These are phyloP conservation scores for Spodoptera littoralis DNA, from an alignment of 2,888 invertebrate genomes.

Conservation along the genomic window DNA sequence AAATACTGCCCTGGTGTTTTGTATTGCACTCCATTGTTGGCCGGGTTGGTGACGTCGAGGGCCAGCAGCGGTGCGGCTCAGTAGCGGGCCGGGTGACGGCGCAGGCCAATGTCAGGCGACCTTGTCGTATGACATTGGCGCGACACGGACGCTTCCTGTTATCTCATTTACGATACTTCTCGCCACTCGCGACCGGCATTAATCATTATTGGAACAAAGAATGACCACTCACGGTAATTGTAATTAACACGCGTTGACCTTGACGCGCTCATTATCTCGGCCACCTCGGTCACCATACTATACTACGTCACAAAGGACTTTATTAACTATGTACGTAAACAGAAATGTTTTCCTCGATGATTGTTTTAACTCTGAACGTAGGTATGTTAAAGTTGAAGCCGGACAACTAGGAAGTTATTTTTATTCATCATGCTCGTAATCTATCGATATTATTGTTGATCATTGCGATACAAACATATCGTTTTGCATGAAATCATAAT, in stretches of 20 bases:
- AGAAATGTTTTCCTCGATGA: conserved; percentile 82
- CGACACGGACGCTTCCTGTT: conserved; percentile 86
- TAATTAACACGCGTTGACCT: conserved; percentile 85
- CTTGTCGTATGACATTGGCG: conserved; percentile 84
- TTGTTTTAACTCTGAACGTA: conserved; percentile 77
- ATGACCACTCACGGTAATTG: conserved; percentile 88
- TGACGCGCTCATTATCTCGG: conserved; percentile 72
- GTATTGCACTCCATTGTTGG: neutral
- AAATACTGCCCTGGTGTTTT: too few relatives aligned
- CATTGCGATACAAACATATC: conserved; percentile 17
- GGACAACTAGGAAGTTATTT: conserved; percentile 70
- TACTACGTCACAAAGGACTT: conserved; percentile 81
- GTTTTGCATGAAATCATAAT: conserved; percentile 13
- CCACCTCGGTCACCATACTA: conserved; percentile 72
- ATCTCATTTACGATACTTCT: conserved; percentile 84
- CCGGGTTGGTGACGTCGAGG: neutral
- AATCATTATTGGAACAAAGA: conserved; percentile 88
- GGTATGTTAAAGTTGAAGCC: conserved; percentile 61
- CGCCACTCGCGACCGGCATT: conserved; percentile 83
- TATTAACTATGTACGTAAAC: conserved; percentile 73
- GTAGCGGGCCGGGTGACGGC: conserved; percentile 45
- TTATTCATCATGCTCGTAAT: conserved; percentile 40
- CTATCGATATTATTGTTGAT: conserved; percentile 33
- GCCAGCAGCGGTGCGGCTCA: conserved; percentile 6
- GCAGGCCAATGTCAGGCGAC: conserved; percentile 63